Percentiles rank a stretch among this genome's conserved stretches.
Conservation (phyloP, 2,888 invertebrate species). For the Cepaea hortensis region DNA sequence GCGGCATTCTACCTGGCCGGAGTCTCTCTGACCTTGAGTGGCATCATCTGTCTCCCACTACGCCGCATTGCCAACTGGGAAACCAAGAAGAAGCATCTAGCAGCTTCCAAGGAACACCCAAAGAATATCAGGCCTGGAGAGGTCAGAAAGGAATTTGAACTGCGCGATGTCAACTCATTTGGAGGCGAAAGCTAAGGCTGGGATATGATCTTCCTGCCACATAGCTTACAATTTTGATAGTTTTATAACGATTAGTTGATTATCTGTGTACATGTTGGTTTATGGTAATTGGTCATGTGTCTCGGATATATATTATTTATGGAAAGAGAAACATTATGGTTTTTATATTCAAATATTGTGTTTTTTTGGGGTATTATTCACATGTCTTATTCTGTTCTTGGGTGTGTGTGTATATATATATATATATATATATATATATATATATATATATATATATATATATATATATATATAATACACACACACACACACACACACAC, state of each 20-base stretch:
- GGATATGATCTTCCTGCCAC: background rate
- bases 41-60: slow-evolving; percentile 83
- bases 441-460: background rate
- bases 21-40: slow-evolving; percentile 89
- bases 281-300: background rate
- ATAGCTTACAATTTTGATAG: background rate
- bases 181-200: background rate
- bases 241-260: too few relatives aligned
- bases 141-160: background rate
- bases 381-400: background rate
- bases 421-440: background rate
- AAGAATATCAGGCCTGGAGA: background rate
- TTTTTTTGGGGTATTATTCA: background rate
- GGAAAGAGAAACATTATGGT: background rate
- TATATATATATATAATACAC: background rate
- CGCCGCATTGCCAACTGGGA: slow-evolving; percentile 66
- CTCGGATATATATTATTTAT: background rate
- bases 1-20: slow-evolving; percentile 95
- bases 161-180: background rate
- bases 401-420: background rate
- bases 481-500: background rate
- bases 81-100: slow-evolving; percentile 16
- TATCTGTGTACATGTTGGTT: too few relatives aligned
- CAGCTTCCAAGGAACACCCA: background rate
- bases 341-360: background rate